phyloP scores from a whole-genome alignment of 2,888 invertebrate species.

The Sphaerophoria taeniata region DNA sequence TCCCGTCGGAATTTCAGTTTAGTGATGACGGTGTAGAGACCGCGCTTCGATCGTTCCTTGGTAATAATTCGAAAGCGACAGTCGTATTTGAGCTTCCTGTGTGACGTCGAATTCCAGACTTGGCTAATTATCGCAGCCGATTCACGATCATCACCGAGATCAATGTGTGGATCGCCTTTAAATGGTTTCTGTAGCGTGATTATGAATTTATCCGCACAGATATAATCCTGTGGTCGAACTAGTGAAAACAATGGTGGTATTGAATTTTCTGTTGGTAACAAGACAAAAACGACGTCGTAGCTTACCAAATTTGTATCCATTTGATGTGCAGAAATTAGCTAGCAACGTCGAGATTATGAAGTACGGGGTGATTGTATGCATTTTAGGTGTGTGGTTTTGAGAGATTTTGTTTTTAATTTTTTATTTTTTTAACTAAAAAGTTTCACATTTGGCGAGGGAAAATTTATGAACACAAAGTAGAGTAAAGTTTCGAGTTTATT shows the following conservation, averaged over 20 bases:
- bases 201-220: constrained; percentile 80
- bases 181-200: constrained; percentile 78
- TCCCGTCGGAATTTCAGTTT: constrained; percentile 80
- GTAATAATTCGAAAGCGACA: constrained; percentile 80
- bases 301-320: constrained; percentile 77
- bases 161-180: constrained; percentile 78
- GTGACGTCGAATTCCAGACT: constrained; percentile 80
- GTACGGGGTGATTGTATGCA: constrained; percentile 42
- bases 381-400: constrained; percentile 28
- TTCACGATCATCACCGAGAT: constrained; percentile 79
- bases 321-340: constrained; percentile 42
- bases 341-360: constrained; percentile 48
- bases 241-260: constrained; percentile 7
- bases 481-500: constrained; percentile 28
- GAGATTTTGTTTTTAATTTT: neutral
- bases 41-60: constrained; percentile 77
- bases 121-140: constrained; percentile 80
- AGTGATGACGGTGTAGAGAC: constrained; percentile 80
- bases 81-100: constrained; percentile 79
- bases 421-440: constrained; percentile 20
- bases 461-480: constrained; percentile 4
- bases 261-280: neutral
- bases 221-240: constrained; percentile 80
- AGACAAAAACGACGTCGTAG: neutral
- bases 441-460: constrained; percentile 36